phyloP scores from a whole-genome alignment of 2,113 vertebrate genomes.

The Petromus typicus region DNA sequence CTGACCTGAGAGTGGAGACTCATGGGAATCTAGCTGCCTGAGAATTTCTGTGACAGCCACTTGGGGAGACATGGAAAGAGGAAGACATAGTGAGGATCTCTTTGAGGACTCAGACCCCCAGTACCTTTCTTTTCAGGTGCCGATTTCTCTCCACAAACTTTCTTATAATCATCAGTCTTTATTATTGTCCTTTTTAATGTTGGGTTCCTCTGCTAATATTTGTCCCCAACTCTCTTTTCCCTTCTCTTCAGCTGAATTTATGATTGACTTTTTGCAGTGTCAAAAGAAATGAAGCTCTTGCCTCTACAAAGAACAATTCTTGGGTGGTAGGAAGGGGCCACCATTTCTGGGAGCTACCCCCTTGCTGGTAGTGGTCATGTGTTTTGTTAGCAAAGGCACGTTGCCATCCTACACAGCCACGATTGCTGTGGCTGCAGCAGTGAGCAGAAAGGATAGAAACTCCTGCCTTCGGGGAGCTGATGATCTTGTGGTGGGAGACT shows the following conservation, averaged over 20 bases:
- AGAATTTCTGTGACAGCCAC: not conserved
- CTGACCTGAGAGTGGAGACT: not conserved
- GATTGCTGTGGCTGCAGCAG: not conserved
- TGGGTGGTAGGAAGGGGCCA: fast-evolving
- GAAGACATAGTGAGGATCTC: not conserved
- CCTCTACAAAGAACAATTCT: not conserved
- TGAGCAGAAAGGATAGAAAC: not conserved
- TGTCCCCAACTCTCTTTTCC: fast-evolving
- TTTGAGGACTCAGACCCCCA: not conserved
- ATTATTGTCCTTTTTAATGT: not conserved
- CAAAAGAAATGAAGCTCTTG: not conserved
- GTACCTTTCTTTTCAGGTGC: not conserved
- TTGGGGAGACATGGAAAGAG: not conserved
- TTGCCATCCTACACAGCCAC: not conserved
- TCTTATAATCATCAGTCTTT: not conserved
- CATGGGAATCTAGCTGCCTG: not conserved
- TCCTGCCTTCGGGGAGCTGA: not conserved
- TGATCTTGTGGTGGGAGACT: not conserved
- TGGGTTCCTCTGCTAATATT: fast-evolving
- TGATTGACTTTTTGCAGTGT: conserved; percentile 14
- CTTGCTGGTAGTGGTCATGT: not conserved
- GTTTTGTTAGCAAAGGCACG: not conserved
- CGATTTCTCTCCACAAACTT: not conserved
- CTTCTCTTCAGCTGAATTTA: not conserved
- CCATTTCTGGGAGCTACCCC: not conserved